These are phyloP conservation scores for Phrixothrix hirtus DNA, from an alignment of 2,888 invertebrate genomes.

Conservation along the genomic window DNA sequence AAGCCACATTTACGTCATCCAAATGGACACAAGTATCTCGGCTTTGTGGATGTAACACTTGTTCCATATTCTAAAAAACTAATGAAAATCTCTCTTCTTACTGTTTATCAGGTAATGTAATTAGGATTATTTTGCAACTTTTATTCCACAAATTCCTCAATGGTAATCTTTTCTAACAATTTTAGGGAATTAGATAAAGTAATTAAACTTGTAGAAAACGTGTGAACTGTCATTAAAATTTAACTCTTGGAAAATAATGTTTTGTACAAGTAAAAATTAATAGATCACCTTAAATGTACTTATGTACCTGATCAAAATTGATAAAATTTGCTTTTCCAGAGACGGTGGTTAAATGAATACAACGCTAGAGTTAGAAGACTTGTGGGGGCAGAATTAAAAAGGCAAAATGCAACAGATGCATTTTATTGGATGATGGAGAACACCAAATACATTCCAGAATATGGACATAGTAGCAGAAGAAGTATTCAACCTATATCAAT, in stretches of 20 bases:
- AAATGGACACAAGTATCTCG: conserved; percentile 62
- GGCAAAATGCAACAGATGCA: conserved; percentile 69
- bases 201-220: too few relatives aligned
- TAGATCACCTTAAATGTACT: too few relatives aligned
- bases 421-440: conserved; percentile 86
- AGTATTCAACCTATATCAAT: conserved; percentile 8
- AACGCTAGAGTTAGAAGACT: conserved; percentile 71
- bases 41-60: conserved; percentile 80
- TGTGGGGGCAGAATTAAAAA: conserved; percentile 76
- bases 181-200: too few relatives aligned
- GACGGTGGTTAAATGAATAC: conserved; percentile 78
- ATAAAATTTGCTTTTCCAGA: conserved; percentile 62
- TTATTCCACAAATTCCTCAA: too few relatives aligned
- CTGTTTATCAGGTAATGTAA: conserved; percentile 80
- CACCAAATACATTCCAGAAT: conserved; percentile 67
- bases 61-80: conserved; percentile 88
- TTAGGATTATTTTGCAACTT: too few relatives aligned
- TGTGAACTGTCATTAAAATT: too few relatives aligned
- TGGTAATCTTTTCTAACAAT: too few relatives aligned
- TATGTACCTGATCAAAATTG: too few relatives aligned
- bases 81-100: conserved; percentile 75
- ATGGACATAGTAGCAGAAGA: conserved; percentile 8
- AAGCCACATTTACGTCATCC: conserved; percentile 57
- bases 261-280: too few relatives aligned
- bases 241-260: too few relatives aligned